Conservation (phyloP, 1,140 invertebrate genomes). For the Listronotus bonariensis region DNA sequence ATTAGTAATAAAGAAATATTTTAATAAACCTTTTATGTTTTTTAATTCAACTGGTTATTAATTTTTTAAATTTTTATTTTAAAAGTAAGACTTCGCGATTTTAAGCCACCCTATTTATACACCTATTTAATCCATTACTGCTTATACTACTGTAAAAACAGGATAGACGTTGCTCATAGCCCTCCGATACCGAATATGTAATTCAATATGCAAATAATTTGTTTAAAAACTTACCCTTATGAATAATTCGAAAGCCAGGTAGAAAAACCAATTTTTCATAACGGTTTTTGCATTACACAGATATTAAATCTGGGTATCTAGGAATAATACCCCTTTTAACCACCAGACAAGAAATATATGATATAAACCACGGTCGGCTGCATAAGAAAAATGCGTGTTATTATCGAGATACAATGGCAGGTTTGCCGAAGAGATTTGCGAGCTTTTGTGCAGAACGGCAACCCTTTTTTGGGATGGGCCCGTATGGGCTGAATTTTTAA, state of each 20-base stretch:
- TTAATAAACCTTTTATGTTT: too few relatives aligned
- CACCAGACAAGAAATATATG: conserved; percentile 37
- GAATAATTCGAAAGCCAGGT: conserved; percentile 13
- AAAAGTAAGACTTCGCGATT: too few relatives aligned
- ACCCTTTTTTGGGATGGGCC: conserved; percentile 27
- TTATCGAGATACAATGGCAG: conserved; percentile 31
- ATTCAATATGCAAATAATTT: not conserved
- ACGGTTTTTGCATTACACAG: conserved; percentile 19
- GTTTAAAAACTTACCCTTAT: not conserved
- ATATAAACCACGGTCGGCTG: conserved; percentile 34
- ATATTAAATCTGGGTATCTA: conserved; percentile 32
- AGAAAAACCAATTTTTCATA: conserved; percentile 26
- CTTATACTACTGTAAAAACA: too few relatives aligned
- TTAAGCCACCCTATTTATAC: too few relatives aligned
- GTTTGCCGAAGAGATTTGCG: conserved; percentile 34
- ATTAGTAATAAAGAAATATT: too few relatives aligned
- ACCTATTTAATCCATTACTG: too few relatives aligned
- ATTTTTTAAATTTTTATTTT: too few relatives aligned
- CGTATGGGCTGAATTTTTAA: conserved; percentile 22
- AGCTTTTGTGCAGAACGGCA: conserved; percentile 14
- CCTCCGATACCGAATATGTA: too few relatives aligned
- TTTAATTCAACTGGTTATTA: too few relatives aligned
- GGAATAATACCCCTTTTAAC: conserved; percentile 25
- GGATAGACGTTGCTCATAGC: too few relatives aligned
- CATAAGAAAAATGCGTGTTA: conserved; percentile 38